Conservation (phyloP, 2,797 vertebrate genomes). For the Lepilemur septentrionalis region DNA sequence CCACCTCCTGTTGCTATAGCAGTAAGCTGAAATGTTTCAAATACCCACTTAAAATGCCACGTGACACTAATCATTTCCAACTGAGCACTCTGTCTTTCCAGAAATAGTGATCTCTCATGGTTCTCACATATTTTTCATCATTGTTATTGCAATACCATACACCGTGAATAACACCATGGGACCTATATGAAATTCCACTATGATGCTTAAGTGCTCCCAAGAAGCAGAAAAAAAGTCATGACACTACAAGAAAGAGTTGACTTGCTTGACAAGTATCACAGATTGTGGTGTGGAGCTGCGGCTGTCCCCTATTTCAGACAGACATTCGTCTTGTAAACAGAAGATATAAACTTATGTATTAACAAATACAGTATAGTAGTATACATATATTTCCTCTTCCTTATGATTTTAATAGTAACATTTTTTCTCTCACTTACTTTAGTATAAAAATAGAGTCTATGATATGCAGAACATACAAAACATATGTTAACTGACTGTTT, state of each 20-base stretch:
- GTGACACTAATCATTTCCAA: not conserved
- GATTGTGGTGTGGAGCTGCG: too few species aligned
- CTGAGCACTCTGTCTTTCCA: not conserved
- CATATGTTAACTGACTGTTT: not conserved
- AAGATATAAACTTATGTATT: not conserved
- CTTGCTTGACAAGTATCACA: too few species aligned
- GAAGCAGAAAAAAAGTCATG: not conserved
- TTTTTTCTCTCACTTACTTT: not conserved
- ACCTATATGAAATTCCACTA: not conserved
- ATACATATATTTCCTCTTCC: not conserved
- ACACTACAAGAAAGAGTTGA: not conserved
- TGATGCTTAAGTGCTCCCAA: not conserved
- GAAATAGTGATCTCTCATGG: too few species aligned
- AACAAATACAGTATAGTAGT: not conserved
- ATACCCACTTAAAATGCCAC: not conserved
- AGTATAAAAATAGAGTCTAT: not conserved
- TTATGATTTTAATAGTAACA: not conserved
- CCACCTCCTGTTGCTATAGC: not conserved
- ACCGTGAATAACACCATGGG: too few species aligned
- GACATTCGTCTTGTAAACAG: not conserved
- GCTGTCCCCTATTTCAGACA: not conserved
- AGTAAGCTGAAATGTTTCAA: not conserved
- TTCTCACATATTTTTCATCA: too few species aligned
- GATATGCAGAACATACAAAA: not conserved
- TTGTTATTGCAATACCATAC: too few species aligned